Base-by-base conservation (phyloP, 2,888 invertebrate species). In the Chymomyza amoena region DNA sequence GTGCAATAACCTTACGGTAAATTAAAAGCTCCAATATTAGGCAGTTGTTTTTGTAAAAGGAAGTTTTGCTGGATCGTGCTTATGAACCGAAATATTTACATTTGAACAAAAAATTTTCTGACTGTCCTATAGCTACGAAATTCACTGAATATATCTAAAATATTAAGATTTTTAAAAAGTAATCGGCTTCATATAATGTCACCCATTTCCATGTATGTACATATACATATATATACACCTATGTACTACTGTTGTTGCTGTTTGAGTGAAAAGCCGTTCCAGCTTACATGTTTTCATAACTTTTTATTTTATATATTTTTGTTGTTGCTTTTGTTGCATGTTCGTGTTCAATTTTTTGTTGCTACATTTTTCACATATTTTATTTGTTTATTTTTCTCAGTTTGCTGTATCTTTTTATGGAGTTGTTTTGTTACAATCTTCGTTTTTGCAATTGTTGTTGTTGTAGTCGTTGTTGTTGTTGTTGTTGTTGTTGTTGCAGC, bases 231-330 rank as follows among this genome's bases (percentile, higher is more conserved):
- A 7, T 7, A 32, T 9, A 32, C 4, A 6, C 9, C 32, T 25
- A 25, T 25, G 20, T 20, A 20, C 32, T 32, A 7, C 32, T 32
- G 7, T 16, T 20, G 16, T 57, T 25, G 60, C 4, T 36, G n/a
- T 20, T 15, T 10, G 16, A 16, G 54, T 54, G 63, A 67, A 71
- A 64, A 64, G 57, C 70, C 70, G 54, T 66, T 69, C 69, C 56
- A 60, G 70, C 72, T 68, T 75, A 70, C 75, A 85, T 69, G 76
- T 74, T 82, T 87, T 83, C 72, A 83, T 73, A 85, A 83, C 76
- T 78, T 88, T 85, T 85, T 85, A 76, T 71, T 80, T 76, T 78
- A 80, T 75, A 78, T 85, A 68, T 74, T 71, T 78, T n/a, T n/a
- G n/a, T n/a, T 20, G 25, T 57, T 57, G 9, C 15, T 57, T 54